A percentile compares a stretch with the other conserved stretches of the same genome.
Conservation (phyloP, 2,797 vertebrate species). For the Cryptoblepharus egeriae region DNA sequence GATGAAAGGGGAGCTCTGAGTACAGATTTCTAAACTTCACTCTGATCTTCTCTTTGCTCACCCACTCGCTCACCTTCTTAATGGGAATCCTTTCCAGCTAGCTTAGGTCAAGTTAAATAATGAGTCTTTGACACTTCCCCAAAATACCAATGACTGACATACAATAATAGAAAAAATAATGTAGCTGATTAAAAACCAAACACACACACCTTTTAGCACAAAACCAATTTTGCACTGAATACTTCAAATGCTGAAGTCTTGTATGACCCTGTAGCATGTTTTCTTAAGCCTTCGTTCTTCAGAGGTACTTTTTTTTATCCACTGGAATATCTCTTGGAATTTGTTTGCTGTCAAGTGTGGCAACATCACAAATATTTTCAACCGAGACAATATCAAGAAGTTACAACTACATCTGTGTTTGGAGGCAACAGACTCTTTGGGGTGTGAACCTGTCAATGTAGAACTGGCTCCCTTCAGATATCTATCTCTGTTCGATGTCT, state of each 20-base stretch:
- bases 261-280: neutral
- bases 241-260: neutral
- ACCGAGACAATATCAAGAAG: neutral
- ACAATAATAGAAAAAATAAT: neutral
- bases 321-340: neutral
- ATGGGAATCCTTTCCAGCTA: conserved; percentile 35
- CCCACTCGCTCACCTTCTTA: conserved; percentile 6
- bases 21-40: conserved; percentile 46
- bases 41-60: conserved; percentile 51
- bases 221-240: neutral
- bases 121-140: conserved; percentile 36
- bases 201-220: no score
- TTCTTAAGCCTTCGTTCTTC: neutral
- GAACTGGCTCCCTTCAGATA: neutral
- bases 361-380: conserved; percentile 4
- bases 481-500: neutral
- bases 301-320: neutral
- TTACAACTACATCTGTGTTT: neutral
- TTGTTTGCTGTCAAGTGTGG: neutral
- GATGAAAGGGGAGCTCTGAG: conserved; percentile 67
- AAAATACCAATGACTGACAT: conserved; percentile 27
- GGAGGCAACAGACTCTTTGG: neutral
- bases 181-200: neutral
- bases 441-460: neutral
- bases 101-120: conserved; percentile 42